phyloP scores from a whole-genome alignment of 2,113 vertebrate genomes.

The Corythaixoides concolor region DNA sequence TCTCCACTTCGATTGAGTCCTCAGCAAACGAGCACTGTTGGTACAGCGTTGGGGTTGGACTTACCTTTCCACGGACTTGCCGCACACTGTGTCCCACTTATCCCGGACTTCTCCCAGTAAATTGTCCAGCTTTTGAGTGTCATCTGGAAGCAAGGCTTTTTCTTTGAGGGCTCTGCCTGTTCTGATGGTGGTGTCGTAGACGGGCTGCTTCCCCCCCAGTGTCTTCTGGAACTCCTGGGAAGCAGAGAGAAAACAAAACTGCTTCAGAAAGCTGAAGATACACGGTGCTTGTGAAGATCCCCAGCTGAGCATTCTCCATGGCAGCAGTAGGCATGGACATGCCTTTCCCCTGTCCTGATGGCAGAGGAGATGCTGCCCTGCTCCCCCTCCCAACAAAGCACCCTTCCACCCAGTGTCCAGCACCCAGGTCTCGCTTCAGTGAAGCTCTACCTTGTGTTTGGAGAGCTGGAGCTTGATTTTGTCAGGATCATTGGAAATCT shows the following conservation, averaged over 20 bases:
- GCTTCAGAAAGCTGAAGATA: not conserved
- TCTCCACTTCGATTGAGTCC: not conserved
- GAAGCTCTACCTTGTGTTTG: constrained; percentile 90
- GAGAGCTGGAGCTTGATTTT: constrained; percentile 96
- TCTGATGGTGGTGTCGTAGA: constrained; percentile 95
- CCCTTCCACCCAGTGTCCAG: not conserved
- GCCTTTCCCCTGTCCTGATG: not conserved
- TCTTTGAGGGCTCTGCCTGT: constrained; percentile 93
- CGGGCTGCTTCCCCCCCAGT: constrained; percentile 93
- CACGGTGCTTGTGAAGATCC: not conserved
- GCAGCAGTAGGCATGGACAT: fast-evolving
- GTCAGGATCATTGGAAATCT: constrained; percentile 98
- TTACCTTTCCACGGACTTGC: constrained; percentile 97
- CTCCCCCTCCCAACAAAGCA: not conserved
- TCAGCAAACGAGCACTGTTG: fast-evolving
- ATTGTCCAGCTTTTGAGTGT: constrained; percentile 92
- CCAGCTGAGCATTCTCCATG: not conserved
- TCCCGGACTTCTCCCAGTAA: constrained; percentile 94
- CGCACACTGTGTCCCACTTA: constrained; percentile 98
- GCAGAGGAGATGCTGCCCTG: not conserved
- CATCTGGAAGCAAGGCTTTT: constrained; percentile 87
- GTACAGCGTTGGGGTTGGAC: fast-evolving
- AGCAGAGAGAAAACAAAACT: not conserved
- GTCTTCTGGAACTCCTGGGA: constrained; percentile 96
- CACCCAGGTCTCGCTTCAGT: not conserved